phyloP scores from a whole-genome alignment of 2,797 vertebrate genomes.

The Vipera latastei region DNA sequence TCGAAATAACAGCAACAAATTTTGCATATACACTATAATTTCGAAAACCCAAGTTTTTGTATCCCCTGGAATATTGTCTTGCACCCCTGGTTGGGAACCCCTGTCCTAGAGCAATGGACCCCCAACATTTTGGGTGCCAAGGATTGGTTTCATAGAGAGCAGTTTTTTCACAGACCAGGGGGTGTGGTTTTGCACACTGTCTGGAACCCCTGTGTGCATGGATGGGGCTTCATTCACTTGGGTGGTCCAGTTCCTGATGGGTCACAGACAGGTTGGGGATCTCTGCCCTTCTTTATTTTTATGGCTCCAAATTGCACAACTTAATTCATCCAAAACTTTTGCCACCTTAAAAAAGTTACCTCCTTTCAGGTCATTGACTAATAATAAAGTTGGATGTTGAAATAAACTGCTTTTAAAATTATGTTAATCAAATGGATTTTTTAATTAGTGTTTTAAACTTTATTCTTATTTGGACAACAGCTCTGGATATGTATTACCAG shows the following conservation, averaged over 20 bases:
- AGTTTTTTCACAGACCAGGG: not conserved
- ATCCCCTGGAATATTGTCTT: too few relatives aligned
- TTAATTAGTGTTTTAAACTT: constrained; percentile 7
- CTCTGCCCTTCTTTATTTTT: not conserved
- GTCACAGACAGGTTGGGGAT: not conserved
- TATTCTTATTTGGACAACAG: not conserved
- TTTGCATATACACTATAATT: too few relatives aligned
- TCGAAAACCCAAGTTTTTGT: too few relatives aligned
- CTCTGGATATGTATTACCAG: not conserved
- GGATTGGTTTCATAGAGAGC: not conserved
- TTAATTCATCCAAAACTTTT: not conserved
- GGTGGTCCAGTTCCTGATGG: not conserved
- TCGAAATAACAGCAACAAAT: too few relatives aligned
- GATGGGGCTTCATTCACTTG: not conserved
- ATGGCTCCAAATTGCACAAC: not conserved
- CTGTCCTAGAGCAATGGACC: not conserved
- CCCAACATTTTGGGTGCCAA: not conserved
- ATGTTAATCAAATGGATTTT: not conserved
- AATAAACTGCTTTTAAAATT: not conserved
- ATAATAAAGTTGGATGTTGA: not conserved
- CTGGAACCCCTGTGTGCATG: not conserved
- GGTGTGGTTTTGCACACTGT: not conserved
- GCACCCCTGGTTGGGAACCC: too few relatives aligned
- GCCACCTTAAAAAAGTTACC: not conserved
- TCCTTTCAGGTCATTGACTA: not conserved